phyloP scores from a whole-genome alignment of 2,797 vertebrate species.

The Sylvilagus floridanus region DNA sequence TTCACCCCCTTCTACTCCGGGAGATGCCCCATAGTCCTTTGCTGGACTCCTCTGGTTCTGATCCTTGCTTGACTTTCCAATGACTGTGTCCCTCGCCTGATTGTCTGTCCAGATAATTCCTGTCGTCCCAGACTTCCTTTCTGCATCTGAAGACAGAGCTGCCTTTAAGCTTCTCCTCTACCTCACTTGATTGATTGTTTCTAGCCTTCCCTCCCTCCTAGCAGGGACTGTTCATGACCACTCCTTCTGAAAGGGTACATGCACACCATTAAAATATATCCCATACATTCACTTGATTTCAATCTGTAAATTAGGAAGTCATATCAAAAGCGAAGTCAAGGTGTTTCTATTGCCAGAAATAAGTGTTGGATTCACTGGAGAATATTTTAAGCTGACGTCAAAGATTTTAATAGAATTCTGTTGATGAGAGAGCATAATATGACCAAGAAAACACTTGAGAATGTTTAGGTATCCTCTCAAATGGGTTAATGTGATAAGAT shows the following conservation, averaged over 20 bases:
- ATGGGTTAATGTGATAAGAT: conserved; percentile 64
- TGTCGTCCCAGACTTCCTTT: background rate
- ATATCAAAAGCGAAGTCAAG: conserved; percentile 21
- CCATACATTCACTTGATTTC: background rate
- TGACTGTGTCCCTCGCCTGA: too few relatives aligned
- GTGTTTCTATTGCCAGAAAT: conserved; percentile 42
- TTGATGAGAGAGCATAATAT: background rate
- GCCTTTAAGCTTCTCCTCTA: background rate
- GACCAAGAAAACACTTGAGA: conserved; percentile 60
- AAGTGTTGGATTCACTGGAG: conserved; percentile 45
- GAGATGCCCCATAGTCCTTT: background rate
- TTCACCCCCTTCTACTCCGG: background rate
- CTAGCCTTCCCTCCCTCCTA: background rate
- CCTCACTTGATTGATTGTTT: background rate
- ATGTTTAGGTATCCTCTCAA: conserved; percentile 68
- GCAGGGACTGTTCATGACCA: background rate
- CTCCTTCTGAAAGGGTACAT: background rate
- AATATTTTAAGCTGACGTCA: conserved; percentile 68
- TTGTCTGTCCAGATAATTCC: background rate
- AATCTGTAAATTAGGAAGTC: background rate
- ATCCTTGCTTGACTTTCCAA: background rate
- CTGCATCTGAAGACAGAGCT: background rate
- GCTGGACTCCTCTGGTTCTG: background rate
- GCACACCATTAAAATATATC: background rate
- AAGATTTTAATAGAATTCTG: conserved; percentile 50